A percentile compares a stretch with the other conserved stretches of the same genome.
These are phyloP conservation scores for Osmerus mordax DNA, from an alignment of 2,113 vertebrate genomes.

Conservation along the genomic window DNA sequence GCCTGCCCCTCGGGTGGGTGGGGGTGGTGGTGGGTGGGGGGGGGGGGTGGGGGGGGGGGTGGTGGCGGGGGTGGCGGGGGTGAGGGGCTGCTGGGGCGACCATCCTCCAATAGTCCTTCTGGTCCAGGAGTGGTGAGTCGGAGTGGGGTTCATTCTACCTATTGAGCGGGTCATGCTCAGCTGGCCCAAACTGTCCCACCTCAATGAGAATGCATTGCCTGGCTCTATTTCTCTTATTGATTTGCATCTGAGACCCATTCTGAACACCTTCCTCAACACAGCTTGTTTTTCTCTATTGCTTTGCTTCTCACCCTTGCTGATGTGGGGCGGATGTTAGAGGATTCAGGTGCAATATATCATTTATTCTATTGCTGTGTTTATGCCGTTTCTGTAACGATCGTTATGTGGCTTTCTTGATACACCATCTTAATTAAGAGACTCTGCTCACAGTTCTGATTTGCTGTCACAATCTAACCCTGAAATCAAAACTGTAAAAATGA, in stretches of 20 bases:
- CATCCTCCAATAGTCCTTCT: conserved; percentile 71
- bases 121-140: conserved; percentile 57
- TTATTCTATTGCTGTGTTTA: background rate
- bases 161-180: conserved; percentile 63
- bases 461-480: background rate
- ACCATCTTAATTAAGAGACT: too few species aligned
- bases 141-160: conserved; percentile 43
- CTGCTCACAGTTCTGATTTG: background rate
- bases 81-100: conserved; percentile 34
- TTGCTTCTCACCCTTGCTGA: conserved; percentile 36
- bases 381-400: background rate
- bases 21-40: conserved; percentile 49
- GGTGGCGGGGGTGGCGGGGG: conserved; percentile 4
- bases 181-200: conserved; percentile 55
- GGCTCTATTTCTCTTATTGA: conserved; percentile 65
- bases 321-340: background rate
- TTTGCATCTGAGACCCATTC: conserved; percentile 66
- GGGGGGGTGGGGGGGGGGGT: conserved; percentile 10
- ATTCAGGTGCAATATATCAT: background rate
- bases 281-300: conserved; percentile 38
- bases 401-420: background rate
- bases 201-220: conserved; percentile 69
- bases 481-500: too few species aligned
- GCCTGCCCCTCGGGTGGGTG: conserved; percentile 64
- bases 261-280: conserved; percentile 26